These are phyloP conservation scores for Ceratotherium simum DNA, from an alignment of 2,113 vertebrate genomes.

Conservation along the genomic window DNA sequence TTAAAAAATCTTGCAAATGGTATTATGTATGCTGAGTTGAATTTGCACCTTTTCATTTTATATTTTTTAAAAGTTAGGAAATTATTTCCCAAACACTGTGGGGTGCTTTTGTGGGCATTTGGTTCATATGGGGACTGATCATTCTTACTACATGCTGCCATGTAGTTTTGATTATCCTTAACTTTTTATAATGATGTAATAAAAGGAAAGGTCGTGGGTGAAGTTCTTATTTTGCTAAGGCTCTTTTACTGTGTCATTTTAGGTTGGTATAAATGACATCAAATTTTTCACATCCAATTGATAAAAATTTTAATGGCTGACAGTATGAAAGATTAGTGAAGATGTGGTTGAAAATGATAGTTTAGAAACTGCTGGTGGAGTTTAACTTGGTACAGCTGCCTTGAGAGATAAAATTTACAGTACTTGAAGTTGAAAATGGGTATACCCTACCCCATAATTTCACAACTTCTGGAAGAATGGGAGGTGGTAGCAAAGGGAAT, in stretches of 20 bases:
- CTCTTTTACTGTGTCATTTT: neutral
- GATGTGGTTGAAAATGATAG: neutral
- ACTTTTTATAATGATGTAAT: neutral
- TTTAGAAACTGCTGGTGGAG: conserved; percentile 34
- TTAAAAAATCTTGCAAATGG: conserved; percentile 1
- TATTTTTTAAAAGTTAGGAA: neutral
- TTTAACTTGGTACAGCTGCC: neutral
- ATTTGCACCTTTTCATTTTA: neutral
- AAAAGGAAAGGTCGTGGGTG: neutral
- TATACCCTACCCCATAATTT: neutral
- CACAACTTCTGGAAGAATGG: neutral
- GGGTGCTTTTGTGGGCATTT: neutral
- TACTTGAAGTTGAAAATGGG: conserved; percentile 9
- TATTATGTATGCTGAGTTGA: neutral
- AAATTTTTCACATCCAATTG: neutral
- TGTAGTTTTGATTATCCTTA: conserved; percentile 5
- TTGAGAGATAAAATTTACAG: neutral
- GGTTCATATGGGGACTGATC: neutral
- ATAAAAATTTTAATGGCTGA: conserved; percentile 1
- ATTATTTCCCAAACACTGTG: neutral
- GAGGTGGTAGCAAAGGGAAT: neutral
- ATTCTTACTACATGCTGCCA: neutral
- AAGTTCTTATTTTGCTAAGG: neutral
- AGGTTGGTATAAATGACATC: neutral
- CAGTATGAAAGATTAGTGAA: conserved; percentile 1